Conservation (phyloP, 2,113 vertebrate genomes). For the Glareola pratincola region DNA sequence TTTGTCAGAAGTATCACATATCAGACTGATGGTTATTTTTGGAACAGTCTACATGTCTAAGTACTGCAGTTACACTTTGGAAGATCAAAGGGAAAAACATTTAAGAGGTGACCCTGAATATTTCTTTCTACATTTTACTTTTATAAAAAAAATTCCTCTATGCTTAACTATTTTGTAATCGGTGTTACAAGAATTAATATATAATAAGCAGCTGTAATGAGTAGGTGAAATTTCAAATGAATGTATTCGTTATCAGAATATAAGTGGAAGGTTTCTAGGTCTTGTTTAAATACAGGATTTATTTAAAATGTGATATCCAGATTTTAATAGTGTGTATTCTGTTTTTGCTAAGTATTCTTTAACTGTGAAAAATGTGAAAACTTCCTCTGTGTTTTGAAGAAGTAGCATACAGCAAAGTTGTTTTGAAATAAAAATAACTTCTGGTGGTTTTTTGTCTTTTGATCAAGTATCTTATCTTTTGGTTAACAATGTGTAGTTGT, state of each 20-base stretch:
- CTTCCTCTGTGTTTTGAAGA: background rate
- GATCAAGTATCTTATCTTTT: background rate
- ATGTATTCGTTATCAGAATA: background rate
- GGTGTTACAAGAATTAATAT: background rate
- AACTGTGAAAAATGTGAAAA: background rate
- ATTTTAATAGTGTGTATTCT: background rate
- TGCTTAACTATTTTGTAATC: background rate
- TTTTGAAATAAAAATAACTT: background rate
- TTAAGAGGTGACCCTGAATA: constrained; percentile 75
- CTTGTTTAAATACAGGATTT: background rate
- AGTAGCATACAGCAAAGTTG: background rate
- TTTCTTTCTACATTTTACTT: constrained; percentile 42
- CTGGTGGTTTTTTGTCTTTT: background rate
- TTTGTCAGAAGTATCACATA: constrained; percentile 88
- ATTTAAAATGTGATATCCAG: background rate
- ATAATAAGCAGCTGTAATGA: constrained; percentile 13
- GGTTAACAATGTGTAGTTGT: background rate
- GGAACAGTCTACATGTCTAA: constrained; percentile 86
- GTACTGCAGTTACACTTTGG: constrained; percentile 81
- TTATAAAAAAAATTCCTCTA: background rate
- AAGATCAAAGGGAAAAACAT: constrained; percentile 75
- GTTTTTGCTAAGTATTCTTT: background rate
- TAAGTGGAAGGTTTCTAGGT: background rate
- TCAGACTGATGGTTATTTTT: constrained; percentile 88
- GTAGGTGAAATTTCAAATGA: background rate